Base-by-base conservation (phyloP, 2,113 vertebrate species). In the Lethenteron reissneri region DNA sequence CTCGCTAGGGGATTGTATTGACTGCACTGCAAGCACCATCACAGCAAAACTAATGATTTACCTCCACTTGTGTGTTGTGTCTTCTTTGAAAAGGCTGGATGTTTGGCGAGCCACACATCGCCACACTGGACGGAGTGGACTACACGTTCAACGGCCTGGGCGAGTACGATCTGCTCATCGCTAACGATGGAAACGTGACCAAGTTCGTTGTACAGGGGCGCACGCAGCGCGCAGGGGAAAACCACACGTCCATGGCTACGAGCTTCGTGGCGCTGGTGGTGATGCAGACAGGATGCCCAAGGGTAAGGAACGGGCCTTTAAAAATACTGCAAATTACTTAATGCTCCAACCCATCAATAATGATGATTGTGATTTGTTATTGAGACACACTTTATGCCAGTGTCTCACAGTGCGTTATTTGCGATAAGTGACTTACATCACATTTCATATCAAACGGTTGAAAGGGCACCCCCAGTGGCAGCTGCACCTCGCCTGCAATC, bases 131-230 rank as follows among this genome's bases (percentile, higher is more conserved):
- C 70, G 68, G 19, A 62, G 73, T 75, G 56, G 59, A 75, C 17
- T 76, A 76, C 69, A 76, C 76, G 13, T 76, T 76, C 56, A 76
- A 76, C 72, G 76, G 76, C 58, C 72, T 75, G 58, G 76, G 76
- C 12, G 76, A 76, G 64, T 76, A 71, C 58, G 72, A 70, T 14
- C 70, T 76, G 71, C 56, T 68, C 19, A 76, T 72, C 70, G 69
- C 72, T 10, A 76, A 57, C 69, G 72, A 76, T 68, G 75, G 73
- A 19, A 76, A 75, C 41, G 69, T 21, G 58, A 76, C 74, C 19
- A 56, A 56, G 19, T 76, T 76, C 41, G 72, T 14, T 2, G 71
- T 76, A 14, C 75, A 76, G 13, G 75, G 75, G 11, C 74, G 76
- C 15, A 76, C 76, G 41, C 70, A 70, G 15, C 72, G 71, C 59